phyloP scores from a whole-genome alignment of 2,888 invertebrate genomes.

The Hypselothyrea guttata region DNA sequence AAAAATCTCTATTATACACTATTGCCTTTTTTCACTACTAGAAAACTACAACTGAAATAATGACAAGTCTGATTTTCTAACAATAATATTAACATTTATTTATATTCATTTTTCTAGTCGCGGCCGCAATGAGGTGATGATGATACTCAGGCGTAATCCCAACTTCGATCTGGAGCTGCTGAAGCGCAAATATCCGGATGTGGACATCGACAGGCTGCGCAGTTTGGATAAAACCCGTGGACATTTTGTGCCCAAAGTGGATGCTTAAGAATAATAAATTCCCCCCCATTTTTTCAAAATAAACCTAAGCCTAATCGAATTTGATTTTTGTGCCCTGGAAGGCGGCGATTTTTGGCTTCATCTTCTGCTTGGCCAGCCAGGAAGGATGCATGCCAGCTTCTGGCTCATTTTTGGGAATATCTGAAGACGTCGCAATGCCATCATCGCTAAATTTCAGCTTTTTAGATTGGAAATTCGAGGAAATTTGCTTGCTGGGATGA shows the following conservation, averaged over 20 bases:
- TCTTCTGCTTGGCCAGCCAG: conserved; percentile 81
- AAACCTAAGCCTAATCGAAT: conserved; percentile 55
- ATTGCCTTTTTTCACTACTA: background rate
- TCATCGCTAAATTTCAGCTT: conserved; percentile 72
- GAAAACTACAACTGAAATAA: no score
- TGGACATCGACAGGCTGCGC: conserved; percentile 88
- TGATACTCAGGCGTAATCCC: conserved; percentile 89
- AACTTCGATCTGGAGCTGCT: conserved; percentile 88
- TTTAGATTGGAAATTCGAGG: conserved; percentile 23
- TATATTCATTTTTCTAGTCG: conserved; percentile 80
- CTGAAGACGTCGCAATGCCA: conserved; percentile 13
- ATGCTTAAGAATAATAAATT: conserved; percentile 45
- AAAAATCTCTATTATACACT: background rate
- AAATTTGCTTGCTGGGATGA: conserved; percentile 42
- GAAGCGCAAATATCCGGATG: conserved; percentile 88
- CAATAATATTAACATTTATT: background rate
- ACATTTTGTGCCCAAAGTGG: conserved; percentile 84
- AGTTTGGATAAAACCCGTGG: conserved; percentile 85
- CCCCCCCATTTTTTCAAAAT: background rate
- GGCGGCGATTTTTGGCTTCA: conserved; percentile 75
- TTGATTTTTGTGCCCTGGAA: conserved; percentile 81
- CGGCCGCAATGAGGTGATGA: conserved; percentile 87
- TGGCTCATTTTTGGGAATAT: background rate
- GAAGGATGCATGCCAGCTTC: conserved; percentile 78
- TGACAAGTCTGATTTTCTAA: no score